Conservation (phyloP, 2,888 invertebrate species). For the Cerceris ruficornis region DNA sequence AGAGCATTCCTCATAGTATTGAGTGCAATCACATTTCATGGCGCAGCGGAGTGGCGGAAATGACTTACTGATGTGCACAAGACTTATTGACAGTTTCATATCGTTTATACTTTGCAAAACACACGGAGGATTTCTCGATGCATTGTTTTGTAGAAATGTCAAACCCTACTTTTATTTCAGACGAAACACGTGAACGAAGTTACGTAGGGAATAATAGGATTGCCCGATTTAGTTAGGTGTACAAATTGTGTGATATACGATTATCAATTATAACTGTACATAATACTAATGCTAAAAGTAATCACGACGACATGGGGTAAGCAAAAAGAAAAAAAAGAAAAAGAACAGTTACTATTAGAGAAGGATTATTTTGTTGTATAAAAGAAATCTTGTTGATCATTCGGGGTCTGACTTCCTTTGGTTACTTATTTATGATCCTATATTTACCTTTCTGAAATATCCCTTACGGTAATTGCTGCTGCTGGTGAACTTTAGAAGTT, state of each 20-base stretch:
- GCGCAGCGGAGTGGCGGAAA: slow-evolving; percentile 29
- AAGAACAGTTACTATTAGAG: slow-evolving; percentile 61
- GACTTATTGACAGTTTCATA: slow-evolving; percentile 72
- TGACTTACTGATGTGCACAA: slow-evolving; percentile 64
- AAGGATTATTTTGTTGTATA: slow-evolving; percentile 78
- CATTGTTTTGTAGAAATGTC: slow-evolving; percentile 49
- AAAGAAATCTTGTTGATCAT: slow-evolving; percentile 74
- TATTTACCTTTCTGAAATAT: slow-evolving; percentile 67
- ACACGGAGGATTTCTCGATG: slow-evolving; percentile 48
- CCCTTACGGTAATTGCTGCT: slow-evolving; percentile 59
- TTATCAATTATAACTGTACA: slow-evolving; percentile 74
- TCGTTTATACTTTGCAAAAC: slow-evolving; percentile 73
- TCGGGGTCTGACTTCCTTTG: slow-evolving; percentile 74
- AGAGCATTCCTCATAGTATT: slow-evolving; percentile 71
- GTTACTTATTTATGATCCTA: slow-evolving; percentile 70
- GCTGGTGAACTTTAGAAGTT: slow-evolving; percentile 56
- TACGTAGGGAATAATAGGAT: slow-evolving; percentile 27
- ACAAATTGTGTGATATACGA: slow-evolving; percentile 78
- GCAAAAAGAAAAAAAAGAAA: slow-evolving; percentile 51
- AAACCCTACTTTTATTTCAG: slow-evolving; percentile 35
- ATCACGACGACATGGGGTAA: slow-evolving; percentile 59
- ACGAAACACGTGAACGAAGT: slow-evolving; percentile 33
- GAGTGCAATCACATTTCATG: slow-evolving; percentile 65
- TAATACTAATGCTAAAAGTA: slow-evolving; percentile 63
- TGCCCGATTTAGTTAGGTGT: slow-evolving; percentile 72